phyloP scores from a whole-genome alignment of 2,888 invertebrate genomes.

The Ormyrus nitidulus region DNA sequence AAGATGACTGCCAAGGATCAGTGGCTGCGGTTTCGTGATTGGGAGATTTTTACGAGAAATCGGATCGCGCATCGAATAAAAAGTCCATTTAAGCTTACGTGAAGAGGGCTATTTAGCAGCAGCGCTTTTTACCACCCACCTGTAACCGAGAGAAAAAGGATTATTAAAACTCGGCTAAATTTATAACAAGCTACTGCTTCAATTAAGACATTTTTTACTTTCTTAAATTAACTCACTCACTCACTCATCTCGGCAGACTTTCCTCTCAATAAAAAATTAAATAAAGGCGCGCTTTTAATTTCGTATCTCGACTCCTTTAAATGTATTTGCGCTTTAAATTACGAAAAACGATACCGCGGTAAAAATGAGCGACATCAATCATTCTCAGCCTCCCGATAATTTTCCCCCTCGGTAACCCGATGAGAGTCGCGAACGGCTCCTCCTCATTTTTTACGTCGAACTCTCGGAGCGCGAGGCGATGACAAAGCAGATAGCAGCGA shows the following conservation, averaged over 20 bases:
- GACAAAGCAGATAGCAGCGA: constrained; percentile 68
- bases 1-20: no score
- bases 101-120: no score
- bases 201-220: no score
- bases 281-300: constrained; percentile 4
- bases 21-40: no score
- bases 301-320: neutral
- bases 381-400: constrained; percentile 20
- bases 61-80: no score
- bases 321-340: constrained; percentile 14
- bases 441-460: constrained; percentile 42
- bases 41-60: no score
- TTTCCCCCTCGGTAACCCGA: constrained; percentile 27
- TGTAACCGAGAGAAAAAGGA: constrained; percentile 21
- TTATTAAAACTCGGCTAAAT: no score
- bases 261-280: no score
- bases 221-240: neutral
- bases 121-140: constrained; percentile 16
- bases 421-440: constrained; percentile 5
- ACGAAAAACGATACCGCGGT: constrained; percentile 13
- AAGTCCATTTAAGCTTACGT: no score
- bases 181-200: no score
- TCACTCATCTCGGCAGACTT: no score
- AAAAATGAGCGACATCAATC: constrained; percentile 43
- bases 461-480: constrained; percentile 64